These are phyloP conservation scores for Sterrhoptilus dennistouni DNA, from an alignment of 2,113 vertebrate genomes.

Conservation along the genomic window DNA sequence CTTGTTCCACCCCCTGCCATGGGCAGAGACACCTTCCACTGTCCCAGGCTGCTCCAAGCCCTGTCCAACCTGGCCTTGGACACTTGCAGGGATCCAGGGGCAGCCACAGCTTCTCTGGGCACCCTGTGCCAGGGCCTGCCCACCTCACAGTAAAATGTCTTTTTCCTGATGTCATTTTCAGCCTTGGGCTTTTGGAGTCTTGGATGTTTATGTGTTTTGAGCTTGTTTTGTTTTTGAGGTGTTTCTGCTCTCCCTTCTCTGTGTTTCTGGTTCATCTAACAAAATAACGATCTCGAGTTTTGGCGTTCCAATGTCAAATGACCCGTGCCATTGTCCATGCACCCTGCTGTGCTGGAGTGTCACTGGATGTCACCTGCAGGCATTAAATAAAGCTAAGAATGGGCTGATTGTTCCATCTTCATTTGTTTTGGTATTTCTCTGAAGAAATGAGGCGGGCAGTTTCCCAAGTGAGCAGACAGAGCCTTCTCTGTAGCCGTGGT, in stretches of 20 bases:
- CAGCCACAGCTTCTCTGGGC: neutral
- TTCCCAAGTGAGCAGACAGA: neutral
- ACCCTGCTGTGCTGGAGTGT: neutral
- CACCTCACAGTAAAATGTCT: neutral
- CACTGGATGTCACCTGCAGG: neutral
- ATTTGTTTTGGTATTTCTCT: neutral
- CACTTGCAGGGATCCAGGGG: neutral
- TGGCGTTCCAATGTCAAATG: neutral
- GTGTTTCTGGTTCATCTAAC: neutral
- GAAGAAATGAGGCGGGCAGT: neutral
- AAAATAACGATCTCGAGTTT: neutral
- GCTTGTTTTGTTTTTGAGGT: neutral
- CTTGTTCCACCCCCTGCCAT: neutral
- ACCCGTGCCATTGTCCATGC: fast-evolving
- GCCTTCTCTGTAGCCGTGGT: neutral
- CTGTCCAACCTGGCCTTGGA: fast-evolving
- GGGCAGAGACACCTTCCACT: neutral
- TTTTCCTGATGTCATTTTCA: neutral
- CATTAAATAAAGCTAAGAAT: neutral
- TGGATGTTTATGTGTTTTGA: neutral
- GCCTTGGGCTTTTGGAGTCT: neutral
- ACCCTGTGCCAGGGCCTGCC: neutral
- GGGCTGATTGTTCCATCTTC: neutral
- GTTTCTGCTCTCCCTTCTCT: neutral
- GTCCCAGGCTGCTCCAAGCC: neutral